Evolutionary conservation across 1,140 invertebrate species (phyloP), one percentile per base, ranked within the genome.

Genomic region (Plectrocnemia conspersa): DNA sequence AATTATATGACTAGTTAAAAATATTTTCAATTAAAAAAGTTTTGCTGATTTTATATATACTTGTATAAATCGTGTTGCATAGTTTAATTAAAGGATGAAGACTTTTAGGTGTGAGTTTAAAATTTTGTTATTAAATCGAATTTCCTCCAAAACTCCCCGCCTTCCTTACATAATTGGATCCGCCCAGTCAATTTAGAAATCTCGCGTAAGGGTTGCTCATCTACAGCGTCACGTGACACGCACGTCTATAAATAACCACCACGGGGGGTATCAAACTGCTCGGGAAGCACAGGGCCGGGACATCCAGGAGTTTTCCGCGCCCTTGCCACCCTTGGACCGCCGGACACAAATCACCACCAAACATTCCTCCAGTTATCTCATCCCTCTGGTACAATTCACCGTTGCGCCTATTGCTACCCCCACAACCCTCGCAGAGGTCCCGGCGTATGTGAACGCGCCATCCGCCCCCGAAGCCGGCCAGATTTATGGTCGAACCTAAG

Each of bases 401-500:
- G 18, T 38, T 38, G 29, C 15, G 27, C 33, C 19, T 27, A 32
- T 47, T 32, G 13, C 24, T 24, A 24, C 49, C 35, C 35, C 22
- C 32, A 19, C 49, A 23, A 47, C 24, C 35, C 35, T 23, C 19
- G 19, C 27, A 52, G 23, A 54, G 52, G 52, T 54, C 52, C 15
- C 38, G 27, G 42, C 42, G 49, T 41, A 52, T 52, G 24, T 11
- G 33, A 44, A 44, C 18, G 25, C 22, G 29, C 10, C 52, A 7
- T 19, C 36, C 41, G 15, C 42, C 9, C 27, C 44, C 29, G 27
- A 9, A 6, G 24, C 33, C 46, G 5, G 15, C 4, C 54, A 47
- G 36, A 55, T 47, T 55, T 55, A 55, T 55, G 35, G 33, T 29
- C 35, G 13, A 40, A 45, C 23, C 53, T 52, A 52, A 46, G 44